These are phyloP conservation scores for Passer domesticus DNA, from an alignment of 2,113 vertebrate species.

Conservation along the genomic window DNA sequence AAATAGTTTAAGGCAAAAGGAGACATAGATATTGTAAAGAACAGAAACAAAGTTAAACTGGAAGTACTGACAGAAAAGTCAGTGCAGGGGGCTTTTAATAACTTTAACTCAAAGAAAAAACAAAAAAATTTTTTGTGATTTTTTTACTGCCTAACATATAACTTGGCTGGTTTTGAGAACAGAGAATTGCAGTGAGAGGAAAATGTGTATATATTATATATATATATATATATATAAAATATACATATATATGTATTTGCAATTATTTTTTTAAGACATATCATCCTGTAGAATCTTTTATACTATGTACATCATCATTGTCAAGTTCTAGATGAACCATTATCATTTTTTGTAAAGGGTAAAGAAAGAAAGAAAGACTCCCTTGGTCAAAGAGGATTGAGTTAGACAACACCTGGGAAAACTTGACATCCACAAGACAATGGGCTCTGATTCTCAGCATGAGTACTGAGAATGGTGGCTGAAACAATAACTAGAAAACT, in stretches of 20 bases:
- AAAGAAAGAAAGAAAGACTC: background rate
- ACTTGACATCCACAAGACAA: background rate
- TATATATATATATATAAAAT: too few relatives aligned
- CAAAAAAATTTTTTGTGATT: fast-evolving
- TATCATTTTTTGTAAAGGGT: background rate
- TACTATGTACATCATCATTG: background rate
- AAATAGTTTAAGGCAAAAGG: background rate
- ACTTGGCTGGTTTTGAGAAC: background rate
- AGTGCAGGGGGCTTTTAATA: background rate
- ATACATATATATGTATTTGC: too few relatives aligned
- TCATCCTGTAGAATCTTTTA: background rate
- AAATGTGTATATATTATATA: background rate
- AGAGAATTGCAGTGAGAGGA: background rate
- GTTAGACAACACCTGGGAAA: background rate
- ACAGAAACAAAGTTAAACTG: background rate
- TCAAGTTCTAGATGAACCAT: background rate
- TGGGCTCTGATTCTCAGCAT: background rate
- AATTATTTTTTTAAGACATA: background rate
- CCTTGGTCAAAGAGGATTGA: background rate
- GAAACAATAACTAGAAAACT: background rate
- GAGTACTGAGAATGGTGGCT: background rate
- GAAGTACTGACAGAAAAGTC: background rate
- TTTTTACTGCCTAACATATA: background rate
- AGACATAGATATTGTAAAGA: background rate
- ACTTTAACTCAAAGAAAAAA: fast-evolving